These are phyloP conservation scores for Ptychoptera contaminata DNA, from an alignment of 2,888 invertebrate species.

Conservation along the genomic window DNA sequence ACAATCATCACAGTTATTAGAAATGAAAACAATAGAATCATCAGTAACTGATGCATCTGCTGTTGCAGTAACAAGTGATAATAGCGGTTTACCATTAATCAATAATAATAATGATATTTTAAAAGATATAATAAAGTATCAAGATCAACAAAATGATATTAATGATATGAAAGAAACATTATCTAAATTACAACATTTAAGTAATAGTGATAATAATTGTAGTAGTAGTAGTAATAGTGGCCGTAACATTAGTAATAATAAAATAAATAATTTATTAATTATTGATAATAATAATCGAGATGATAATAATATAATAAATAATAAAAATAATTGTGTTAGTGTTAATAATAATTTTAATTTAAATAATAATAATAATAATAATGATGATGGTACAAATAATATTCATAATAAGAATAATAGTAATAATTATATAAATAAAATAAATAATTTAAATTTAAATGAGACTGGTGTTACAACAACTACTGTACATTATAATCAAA, in stretches of 20 bases:
- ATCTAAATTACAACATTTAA: too few species aligned
- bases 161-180: too few species aligned
- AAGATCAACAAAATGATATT: too few species aligned
- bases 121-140: too few species aligned
- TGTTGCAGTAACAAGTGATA: conserved; percentile 1
- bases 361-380: not conserved
- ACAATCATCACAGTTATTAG: too few species aligned
- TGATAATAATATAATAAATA: conserved; percentile 1
- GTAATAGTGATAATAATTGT: not conserved
- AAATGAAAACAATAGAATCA: not conserved
- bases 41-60: not conserved
- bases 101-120: too few species aligned
- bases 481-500: too few species aligned
- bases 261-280: not conserved
- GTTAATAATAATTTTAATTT: not conserved
- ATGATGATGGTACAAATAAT: too few species aligned
- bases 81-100: not conserved
- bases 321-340: not conserved
- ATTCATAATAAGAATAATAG: too few species aligned
- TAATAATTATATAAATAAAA: not conserved
- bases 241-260: not conserved
- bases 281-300: conserved; percentile 2
- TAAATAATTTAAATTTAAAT: too few species aligned
- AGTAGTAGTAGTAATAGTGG: not conserved
- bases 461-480: too few species aligned